Conservation (phyloP, 2,797 vertebrate species). For the Anableps anableps region DNA sequence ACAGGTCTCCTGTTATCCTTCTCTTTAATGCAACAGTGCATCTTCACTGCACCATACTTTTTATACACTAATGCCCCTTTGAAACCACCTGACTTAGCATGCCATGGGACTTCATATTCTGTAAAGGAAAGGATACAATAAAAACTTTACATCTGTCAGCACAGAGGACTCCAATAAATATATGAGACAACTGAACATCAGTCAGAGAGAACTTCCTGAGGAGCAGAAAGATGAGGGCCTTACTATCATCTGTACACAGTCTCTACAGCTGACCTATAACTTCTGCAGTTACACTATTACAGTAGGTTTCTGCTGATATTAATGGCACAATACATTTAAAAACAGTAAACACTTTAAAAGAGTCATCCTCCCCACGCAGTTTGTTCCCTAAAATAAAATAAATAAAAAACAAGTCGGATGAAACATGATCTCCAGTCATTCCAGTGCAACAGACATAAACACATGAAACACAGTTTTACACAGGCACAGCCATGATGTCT, state of each 20-base stretch:
- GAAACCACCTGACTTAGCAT: slow-evolving; percentile 63
- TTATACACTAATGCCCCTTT: slow-evolving; percentile 69
- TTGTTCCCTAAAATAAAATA: slow-evolving; percentile 52
- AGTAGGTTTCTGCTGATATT: slow-evolving; percentile 52
- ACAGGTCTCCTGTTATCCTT: slow-evolving; percentile 49
- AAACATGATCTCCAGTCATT: slow-evolving; percentile 34
- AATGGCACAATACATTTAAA: slow-evolving; percentile 72
- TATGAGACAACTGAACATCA: slow-evolving; percentile 84
- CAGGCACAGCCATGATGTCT: slow-evolving; percentile 27
- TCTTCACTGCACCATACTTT: slow-evolving; percentile 35
- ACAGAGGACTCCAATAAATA: slow-evolving; percentile 82
- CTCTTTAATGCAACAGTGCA: slow-evolving; percentile 29
- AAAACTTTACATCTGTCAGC: slow-evolving; percentile 79
- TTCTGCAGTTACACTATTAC: slow-evolving; percentile 37
- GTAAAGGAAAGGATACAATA: slow-evolving; percentile 68
- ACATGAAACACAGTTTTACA: slow-evolving; percentile 20
- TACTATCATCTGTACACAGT: slow-evolving; percentile 65
- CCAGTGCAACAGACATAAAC: slow-evolving; percentile 32
- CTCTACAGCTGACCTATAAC: slow-evolving; percentile 48
- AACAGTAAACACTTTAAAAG: slow-evolving; percentile 64
- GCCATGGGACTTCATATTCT: slow-evolving; percentile 69
- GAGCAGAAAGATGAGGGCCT: slow-evolving; percentile 75
- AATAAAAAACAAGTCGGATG: slow-evolving; percentile 57
- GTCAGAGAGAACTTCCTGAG: slow-evolving; percentile 79
- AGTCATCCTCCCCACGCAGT: slow-evolving; percentile 18